Evolutionary conservation across 2,888 invertebrate genomes (phyloP).

Genomic region (Meteorus cinctellus): DNA sequence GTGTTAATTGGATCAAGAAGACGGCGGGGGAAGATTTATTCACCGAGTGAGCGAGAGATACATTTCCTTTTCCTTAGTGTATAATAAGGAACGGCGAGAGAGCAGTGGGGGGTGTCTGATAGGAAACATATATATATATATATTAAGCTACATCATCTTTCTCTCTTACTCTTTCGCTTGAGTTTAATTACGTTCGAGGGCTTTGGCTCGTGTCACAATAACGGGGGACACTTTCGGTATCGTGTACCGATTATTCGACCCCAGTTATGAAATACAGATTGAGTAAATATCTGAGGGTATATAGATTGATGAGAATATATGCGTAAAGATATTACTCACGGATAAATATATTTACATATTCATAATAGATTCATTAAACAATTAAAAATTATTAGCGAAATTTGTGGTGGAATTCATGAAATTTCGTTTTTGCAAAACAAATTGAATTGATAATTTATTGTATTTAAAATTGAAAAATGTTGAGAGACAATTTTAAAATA

Average conservation of each 20-base stretch:
- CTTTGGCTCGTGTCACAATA: conserved; percentile 64
- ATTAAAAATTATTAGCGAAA: no score
- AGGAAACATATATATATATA: conserved; percentile 46
- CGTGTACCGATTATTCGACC: conserved; percentile 54
- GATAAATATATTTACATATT: background rate
- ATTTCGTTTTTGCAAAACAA: no score
- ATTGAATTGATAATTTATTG: no score
- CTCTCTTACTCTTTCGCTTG: conserved; percentile 41
- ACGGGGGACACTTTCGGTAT: conserved; percentile 57
- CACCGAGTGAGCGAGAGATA: conserved; percentile 22
- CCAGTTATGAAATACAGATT: conserved; percentile 56
- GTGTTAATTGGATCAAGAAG: conserved; percentile 73
- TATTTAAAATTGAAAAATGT: no score
- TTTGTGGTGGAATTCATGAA: no score
- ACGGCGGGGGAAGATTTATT: conserved; percentile 60
- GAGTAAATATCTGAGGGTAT: conserved; percentile 53
- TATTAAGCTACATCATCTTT: no score
- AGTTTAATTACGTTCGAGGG: conserved; percentile 69
- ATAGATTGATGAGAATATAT: conserved; percentile 31
- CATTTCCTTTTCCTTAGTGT: conserved; percentile 25
- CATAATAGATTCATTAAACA: conserved; percentile 29
- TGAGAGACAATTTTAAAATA: no score
- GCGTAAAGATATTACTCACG: background rate
- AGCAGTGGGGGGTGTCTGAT: conserved; percentile 42
- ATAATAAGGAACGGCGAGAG: background rate